Percentiles rank a stretch among this genome's conserved stretches.
Evolutionary conservation across 35 echinoderm and acorn worm species (phyloP).

Genomic region (Heliocidaris tuberculata): DNA sequence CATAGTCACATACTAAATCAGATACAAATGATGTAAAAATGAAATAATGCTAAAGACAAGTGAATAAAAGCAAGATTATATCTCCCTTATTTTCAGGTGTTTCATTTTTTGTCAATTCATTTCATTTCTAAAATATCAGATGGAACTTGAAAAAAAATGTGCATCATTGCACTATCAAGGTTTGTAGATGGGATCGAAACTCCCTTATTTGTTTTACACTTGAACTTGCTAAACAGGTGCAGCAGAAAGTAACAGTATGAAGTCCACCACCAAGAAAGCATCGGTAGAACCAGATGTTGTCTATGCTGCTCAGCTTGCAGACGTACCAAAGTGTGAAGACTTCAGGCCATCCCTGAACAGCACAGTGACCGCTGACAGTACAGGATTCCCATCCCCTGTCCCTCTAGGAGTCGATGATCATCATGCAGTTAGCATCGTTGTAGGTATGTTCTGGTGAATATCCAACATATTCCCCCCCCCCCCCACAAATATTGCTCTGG

Average conservation of each 20-base stretch:
- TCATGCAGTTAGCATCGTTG: not conserved
- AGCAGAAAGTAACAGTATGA: not conserved
- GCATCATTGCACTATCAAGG: no score
- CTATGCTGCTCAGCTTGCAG: not conserved
- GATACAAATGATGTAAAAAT: not conserved
- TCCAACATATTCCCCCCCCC: no score
- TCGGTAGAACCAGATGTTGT: not conserved
- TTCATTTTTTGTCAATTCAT: no score
- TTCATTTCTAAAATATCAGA: no score
- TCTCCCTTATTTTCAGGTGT: no score
- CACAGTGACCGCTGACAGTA: not conserved
- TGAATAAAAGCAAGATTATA: no score
- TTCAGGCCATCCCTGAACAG: slow-evolving; percentile 5
- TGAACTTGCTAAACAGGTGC: not conserved
- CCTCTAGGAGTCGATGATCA: not conserved
- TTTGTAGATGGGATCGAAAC: no score
- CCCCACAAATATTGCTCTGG: no score
- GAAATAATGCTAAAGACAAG: not conserved
- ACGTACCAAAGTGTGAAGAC: not conserved
- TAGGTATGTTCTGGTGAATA: not conserved
- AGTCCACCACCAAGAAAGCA: not conserved
- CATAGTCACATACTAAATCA: no score
- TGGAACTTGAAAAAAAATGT: no score
- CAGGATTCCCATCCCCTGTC: not conserved
- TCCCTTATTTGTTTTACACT: no score